Base-by-base conservation (phyloP, 1,140 invertebrate genomes). In the Aphaenogaster ashmeadi region DNA sequence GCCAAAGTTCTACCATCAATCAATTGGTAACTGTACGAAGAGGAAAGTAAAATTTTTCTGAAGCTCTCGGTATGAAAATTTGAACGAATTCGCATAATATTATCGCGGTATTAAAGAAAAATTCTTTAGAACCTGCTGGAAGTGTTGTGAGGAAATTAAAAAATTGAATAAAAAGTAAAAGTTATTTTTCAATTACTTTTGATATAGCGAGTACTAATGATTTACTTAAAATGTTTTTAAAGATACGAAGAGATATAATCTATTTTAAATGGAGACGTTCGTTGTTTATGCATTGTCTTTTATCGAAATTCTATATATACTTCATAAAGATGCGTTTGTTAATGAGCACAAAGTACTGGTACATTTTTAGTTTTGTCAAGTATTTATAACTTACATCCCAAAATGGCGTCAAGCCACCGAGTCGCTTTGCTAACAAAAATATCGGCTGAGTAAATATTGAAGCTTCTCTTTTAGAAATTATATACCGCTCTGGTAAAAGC, bases 381-480 rank as follows among this genome's bases (percentile, higher is more conserved):
- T 44, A 27, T 50, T 62, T 74, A 74, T 21, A 56, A 74, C 7
- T 38, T 21, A 21, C 7, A 7, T 75, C 52, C 2, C n/a, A 75
- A 41, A 75, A 75, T 58, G 6, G 33, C 9, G n/a, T 58, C 52
- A 15, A 27, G 1, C 6, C 13, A 56, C 21, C n/a, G 21, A 75
- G 13, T 8, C 9, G 33, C 2, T 56, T 75, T 75, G 38, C 4
- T 41, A 60, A 77, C n/a, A 78, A 64, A 78, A 64, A 41, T 78
- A 7, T 38, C 13, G 13, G 2, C 18, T 18, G 7, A 47, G 13
- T 38, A 44, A 62, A 64, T 47, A n/a, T 33, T 62, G 27, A 47
- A 79, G 13, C 5, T 78, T 67, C 8, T 50, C 7, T 36, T 47
- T 8, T n/a, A 1, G 3, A 33, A 47, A 60, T 78, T 9, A 13